phyloP scores from a whole-genome alignment of 2,888 invertebrate species.

The Nemapogon koenigi region DNA sequence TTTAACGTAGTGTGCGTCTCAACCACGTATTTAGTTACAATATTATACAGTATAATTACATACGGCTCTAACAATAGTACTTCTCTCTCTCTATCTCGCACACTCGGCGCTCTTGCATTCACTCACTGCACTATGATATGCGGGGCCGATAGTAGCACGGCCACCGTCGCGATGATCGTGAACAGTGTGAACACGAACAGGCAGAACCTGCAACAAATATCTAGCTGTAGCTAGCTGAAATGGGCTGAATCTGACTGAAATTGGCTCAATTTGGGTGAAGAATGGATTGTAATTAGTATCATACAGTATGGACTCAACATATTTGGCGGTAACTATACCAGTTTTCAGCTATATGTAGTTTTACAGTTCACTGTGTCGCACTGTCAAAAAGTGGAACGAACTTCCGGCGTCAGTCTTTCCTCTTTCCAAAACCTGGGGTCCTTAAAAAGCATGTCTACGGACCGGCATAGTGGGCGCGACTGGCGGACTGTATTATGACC shows the following conservation, averaged over 20 bases:
- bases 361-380: too few relatives aligned
- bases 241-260: background rate
- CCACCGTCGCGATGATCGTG: constrained; percentile 91
- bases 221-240: constrained; percentile 6
- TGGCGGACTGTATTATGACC: too few relatives aligned
- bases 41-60: constrained; percentile 33
- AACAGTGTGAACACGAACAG: constrained; percentile 94
- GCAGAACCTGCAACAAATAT: constrained; percentile 74
- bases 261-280: too few relatives aligned
- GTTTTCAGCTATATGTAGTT: too few relatives aligned
- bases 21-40: constrained; percentile 40
- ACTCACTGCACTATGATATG: constrained; percentile 91
- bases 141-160: constrained; percentile 89
- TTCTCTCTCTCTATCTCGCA: constrained; percentile 28
- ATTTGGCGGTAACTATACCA: too few relatives aligned
- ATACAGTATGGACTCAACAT: too few relatives aligned
- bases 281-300: too few relatives aligned
- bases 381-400: too few relatives aligned
- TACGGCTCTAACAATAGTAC: constrained; percentile 38
- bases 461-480: too few relatives aligned
- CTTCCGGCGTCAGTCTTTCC: too few relatives aligned
- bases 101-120: constrained; percentile 17
- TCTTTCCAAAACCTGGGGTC: too few relatives aligned
- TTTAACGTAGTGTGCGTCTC: constrained; percentile 52
- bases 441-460: too few relatives aligned